These are phyloP conservation scores for Vidua chalybeata DNA, from an alignment of 2,113 vertebrate species.

Conservation along the genomic window DNA sequence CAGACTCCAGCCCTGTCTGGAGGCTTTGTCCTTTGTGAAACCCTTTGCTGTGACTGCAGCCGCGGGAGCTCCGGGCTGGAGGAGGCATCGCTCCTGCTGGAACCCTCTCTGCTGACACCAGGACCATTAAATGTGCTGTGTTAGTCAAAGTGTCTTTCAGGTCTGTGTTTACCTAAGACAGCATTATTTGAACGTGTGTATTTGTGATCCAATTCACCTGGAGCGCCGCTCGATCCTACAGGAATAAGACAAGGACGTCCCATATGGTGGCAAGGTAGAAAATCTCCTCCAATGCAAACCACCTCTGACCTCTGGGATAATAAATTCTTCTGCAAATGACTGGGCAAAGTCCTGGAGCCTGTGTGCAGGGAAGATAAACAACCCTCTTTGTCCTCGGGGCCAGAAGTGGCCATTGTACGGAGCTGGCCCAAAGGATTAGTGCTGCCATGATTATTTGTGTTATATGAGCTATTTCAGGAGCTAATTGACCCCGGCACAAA, in stretches of 20 bases:
- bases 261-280: conserved; percentile 46
- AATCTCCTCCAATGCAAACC: conserved; percentile 46
- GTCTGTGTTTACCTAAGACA: not conserved
- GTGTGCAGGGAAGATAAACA: conserved; percentile 56
- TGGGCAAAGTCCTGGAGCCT: conserved; percentile 32
- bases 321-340: conserved; percentile 60
- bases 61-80: not conserved
- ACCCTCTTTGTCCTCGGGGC: conserved; percentile 56
- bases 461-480: conserved; percentile 71
- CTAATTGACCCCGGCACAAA: conserved; percentile 67
- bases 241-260: conserved; percentile 23
- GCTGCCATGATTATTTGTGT: conserved; percentile 54
- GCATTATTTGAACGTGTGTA: not conserved
- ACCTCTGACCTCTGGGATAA: conserved; percentile 46
- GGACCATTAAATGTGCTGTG: not conserved
- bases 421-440: conserved; percentile 61
- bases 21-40: not conserved
- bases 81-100: not conserved
- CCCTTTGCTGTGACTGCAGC: not conserved
- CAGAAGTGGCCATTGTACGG: conserved; percentile 49
- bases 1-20: not conserved
- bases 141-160: not conserved
- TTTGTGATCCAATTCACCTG: conserved; percentile 47
- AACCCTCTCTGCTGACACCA: not conserved
- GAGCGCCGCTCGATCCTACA: not conserved